Evolutionary conservation across 2,113 vertebrate species (phyloP), one percentile per base, ranked within the genome.

Genomic region (Dendropsophus ebraccatus): DNA sequence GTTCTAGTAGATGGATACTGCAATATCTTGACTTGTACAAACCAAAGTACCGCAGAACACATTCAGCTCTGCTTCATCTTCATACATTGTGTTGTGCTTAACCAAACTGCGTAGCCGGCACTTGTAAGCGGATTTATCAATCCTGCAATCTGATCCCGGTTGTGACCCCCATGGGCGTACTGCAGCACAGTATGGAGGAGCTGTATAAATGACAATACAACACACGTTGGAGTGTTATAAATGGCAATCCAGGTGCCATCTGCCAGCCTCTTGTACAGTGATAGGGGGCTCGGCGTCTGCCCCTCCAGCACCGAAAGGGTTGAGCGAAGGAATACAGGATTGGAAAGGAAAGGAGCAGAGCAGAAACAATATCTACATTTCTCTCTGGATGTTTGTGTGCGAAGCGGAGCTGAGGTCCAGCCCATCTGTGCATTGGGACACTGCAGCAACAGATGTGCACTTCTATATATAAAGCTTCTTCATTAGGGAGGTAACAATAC

Each of bases 381-480:
- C 85, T 81, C 79, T 37, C 65, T 87, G 85, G 75, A 81, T 81
- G 85, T 87, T 81, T 87, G 78, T 87, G 85, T 87, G 85, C 77
- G 41, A 79, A 86, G 84, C 78, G 28, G 23, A 86, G 84, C 79
- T 69, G 41, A 67, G 79, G 76, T 81, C 78, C 85, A 35, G 77
- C 85, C 85, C 85, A 81, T 87, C 85, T 87, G 85, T 81, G 85
- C 77, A 72, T 87, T 87, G 85, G 85, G 85, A 87, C 85, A 60
- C 25, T 62, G 35, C 85, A 87, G 85, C 85, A 87, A 87, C 85
- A 87, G 85, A 87, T 87, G 85, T 87, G 85, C 85, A 87, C 85
- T 87, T 81, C 85, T 87, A 87, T 87, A 87, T 87, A 87, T 87
- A 87, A 87, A 87, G 85, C 85, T 87, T 81, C 85, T 87, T 87